phyloP scores from a whole-genome alignment of 1,140 invertebrate species.

The Cephus cinctus region DNA sequence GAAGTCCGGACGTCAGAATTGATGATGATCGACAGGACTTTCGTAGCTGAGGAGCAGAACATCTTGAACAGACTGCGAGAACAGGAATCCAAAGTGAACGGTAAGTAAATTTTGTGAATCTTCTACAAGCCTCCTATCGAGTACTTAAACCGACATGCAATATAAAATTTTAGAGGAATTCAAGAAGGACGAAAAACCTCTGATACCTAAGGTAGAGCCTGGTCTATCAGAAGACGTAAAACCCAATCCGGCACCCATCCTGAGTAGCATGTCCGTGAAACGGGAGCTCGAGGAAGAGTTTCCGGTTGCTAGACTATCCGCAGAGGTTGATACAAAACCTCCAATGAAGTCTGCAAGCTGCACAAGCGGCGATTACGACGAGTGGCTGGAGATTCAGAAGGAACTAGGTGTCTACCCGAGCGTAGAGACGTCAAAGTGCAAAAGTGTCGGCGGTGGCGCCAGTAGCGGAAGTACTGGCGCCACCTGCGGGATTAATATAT shows the following conservation, averaged over 20 bases:
- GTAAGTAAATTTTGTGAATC: slow-evolving; percentile 28
- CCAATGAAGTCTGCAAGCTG: slow-evolving; percentile 41
- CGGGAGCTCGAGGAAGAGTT: slow-evolving; percentile 50
- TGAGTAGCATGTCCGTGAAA: slow-evolving; percentile 44
- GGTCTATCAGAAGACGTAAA: slow-evolving; percentile 37
- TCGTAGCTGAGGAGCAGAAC: slow-evolving; percentile 67
- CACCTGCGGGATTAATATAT: slow-evolving; percentile 21
- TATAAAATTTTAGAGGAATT: slow-evolving; percentile 40
- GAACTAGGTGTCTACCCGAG: slow-evolving; percentile 60
- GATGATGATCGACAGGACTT: slow-evolving; percentile 72
- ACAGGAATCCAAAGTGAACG: slow-evolving; percentile 47
- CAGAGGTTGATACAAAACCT: slow-evolving; percentile 42
- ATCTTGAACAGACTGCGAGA: slow-evolving; percentile 60
- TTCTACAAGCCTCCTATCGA: neutral
- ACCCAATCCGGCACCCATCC: slow-evolving; percentile 20
- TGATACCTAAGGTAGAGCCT: slow-evolving; percentile 50
- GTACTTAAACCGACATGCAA: too few relatives aligned
- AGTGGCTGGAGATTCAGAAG: slow-evolving; percentile 70
- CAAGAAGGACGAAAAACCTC: slow-evolving; percentile 49
- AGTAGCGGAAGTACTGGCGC: slow-evolving; percentile 19
- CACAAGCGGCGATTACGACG: slow-evolving; percentile 60
- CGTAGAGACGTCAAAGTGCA: slow-evolving; percentile 37
- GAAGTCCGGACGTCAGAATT: slow-evolving; percentile 69
- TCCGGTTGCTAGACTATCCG: too few relatives aligned
- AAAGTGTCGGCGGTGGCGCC: slow-evolving; percentile 24